Evolutionary conservation across 2,888 invertebrate genomes (phyloP).

Genomic region (Caenorhabditis macrosperma): DNA sequence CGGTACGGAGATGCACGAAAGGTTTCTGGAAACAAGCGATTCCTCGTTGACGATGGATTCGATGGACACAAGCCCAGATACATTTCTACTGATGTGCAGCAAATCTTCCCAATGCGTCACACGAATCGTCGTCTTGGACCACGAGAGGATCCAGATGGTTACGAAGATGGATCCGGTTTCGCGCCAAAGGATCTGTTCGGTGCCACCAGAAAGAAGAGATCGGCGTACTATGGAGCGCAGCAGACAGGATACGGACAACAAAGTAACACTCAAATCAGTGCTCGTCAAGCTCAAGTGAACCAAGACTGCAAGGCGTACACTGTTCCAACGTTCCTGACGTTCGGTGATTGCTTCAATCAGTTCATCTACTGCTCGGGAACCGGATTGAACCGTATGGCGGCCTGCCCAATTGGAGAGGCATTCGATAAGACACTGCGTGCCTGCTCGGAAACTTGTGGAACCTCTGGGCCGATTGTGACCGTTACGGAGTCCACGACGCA

Average conservation of each 20-base stretch:
- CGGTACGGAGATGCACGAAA: conserved; percentile 23
- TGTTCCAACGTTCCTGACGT: conserved; percentile 51
- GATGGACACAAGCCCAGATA: conserved; percentile 33
- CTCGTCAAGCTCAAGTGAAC: conserved; percentile 48
- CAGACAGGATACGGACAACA: conserved; percentile 22
- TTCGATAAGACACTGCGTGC: conserved; percentile 48
- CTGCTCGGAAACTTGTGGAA: conserved; percentile 54
- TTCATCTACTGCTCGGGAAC: conserved; percentile 64
- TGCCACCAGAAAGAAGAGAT: conserved; percentile 46
- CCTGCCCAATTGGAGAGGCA: conserved; percentile 64
- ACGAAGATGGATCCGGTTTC: conserved; percentile 41
- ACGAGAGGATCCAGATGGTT: conserved; percentile 42
- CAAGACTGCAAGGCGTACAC: conserved; percentile 22
- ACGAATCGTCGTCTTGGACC: conserved; percentile 32
- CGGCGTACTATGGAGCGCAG: conserved; percentile 29
- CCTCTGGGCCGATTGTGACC: conserved; percentile 4
- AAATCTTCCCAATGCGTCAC: conserved; percentile 35
- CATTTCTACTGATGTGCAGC: conserved; percentile 16
- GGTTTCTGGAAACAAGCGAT: conserved; percentile 27
- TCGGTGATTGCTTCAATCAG: conserved; percentile 65
- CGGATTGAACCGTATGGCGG: conserved; percentile 61
- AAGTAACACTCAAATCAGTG: conserved; percentile 3
- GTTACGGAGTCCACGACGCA: not conserved
- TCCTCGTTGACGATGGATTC: conserved; percentile 40
- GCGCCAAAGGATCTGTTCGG: conserved; percentile 48